Evolutionary conservation across 1,140 invertebrate species (phyloP), one percentile per base, ranked within the genome.

Genomic region (Anthonomus grandis): DNA sequence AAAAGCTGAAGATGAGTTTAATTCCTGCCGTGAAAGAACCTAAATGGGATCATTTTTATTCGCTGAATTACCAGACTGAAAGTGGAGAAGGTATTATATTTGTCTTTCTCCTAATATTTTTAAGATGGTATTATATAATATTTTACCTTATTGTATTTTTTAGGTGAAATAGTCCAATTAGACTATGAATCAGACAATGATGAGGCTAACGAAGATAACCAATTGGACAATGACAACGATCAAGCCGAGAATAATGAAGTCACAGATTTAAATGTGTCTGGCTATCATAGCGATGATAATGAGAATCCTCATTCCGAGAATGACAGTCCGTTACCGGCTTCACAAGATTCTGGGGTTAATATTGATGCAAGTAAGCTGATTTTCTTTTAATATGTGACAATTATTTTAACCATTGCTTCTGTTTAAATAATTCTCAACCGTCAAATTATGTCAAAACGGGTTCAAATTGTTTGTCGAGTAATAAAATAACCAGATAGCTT

Each of bases 21-120:
- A 45, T 57, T n/a, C 6, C 3, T n/a, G 23, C 57, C 18, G 52
- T 59, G 2, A 62, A 63, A 19, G 52, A 60, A 34, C 41, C 22
- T 44, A 59, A 63, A 39, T 65, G 59, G 41, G 60, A 65, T 25
- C 42, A 47, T 13, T 65, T 65, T 31, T 63, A 49, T 45, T 60
- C 54, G n/a, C 8, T 46, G 17, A 62, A 65, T 54, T 65, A 65
- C 45, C 54, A 59, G 18, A 22, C 56, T 24, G 57, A 61, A 41
- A 17, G 21, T 37, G 60, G 53, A 15, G 64, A 65, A 63, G 64
- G 64, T 65, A 57, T 1, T 18, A 9, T 31, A n/a, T 31, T 31
- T 31, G 17, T 17, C 17, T 41, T 41, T 13, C 18, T 41, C 18
- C n/a, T 41, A 13, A 9, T 9, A 12, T 13, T 41, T 13, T 41